phyloP scores from a whole-genome alignment of 2,113 vertebrate species.

The Platysternon megacephalum region DNA sequence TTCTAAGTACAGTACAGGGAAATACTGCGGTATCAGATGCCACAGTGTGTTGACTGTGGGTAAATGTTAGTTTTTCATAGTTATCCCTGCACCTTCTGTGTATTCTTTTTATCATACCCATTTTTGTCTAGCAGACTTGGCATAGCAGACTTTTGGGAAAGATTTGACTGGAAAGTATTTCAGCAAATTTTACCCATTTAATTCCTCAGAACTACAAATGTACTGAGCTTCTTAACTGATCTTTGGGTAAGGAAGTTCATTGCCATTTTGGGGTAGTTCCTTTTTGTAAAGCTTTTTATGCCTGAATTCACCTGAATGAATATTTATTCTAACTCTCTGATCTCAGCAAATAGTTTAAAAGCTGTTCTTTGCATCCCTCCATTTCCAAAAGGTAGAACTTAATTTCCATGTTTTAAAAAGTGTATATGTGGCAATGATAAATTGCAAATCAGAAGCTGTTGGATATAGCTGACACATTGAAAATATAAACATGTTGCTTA shows the following conservation, averaged over 20 bases:
- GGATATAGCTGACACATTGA: background rate
- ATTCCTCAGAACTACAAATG: background rate
- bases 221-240: slow-evolving; percentile 1
- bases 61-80: background rate
- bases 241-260: background rate
- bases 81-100: background rate
- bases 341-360: background rate
- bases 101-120: slow-evolving; percentile 19
- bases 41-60: background rate
- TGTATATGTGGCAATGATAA: background rate
- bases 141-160: slow-evolving; percentile 52
- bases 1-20: background rate
- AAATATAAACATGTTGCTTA: background rate
- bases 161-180: slow-evolving; percentile 49
- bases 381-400: background rate
- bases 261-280: background rate
- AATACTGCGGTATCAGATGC: background rate
- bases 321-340: background rate
- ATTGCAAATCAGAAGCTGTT: background rate
- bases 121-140: slow-evolving; percentile 39
- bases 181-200: slow-evolving; percentile 21
- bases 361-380: background rate
- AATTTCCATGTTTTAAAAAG: background rate
- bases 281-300: slow-evolving; percentile 19
- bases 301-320: background rate